A percentile compares a stretch with the other conserved stretches of the same genome.
phyloP scores from a whole-genome alignment of 1,140 invertebrate genomes.

The Pantala flavescens region DNA sequence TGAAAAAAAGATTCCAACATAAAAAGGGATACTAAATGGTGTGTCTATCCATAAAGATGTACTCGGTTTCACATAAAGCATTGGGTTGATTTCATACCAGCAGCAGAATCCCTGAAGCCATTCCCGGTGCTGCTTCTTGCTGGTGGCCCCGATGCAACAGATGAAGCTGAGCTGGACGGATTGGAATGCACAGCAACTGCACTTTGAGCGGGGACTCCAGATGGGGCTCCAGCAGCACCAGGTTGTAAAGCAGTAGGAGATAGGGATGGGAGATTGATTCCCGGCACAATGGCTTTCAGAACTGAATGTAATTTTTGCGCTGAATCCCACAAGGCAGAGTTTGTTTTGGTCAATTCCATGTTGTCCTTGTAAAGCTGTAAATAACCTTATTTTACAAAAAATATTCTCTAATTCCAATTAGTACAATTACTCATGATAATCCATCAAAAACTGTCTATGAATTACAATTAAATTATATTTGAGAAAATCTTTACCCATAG shows the following conservation, averaged over 20 bases:
- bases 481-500: no score
- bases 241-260: slow-evolving; percentile 25
- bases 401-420: neutral
- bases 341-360: slow-evolving; percentile 23
- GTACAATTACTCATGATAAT: no score
- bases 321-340: slow-evolving; percentile 36
- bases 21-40: no score
- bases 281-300: slow-evolving; percentile 33
- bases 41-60: no score
- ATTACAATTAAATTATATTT: no score
- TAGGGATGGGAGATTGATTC: slow-evolving; percentile 39
- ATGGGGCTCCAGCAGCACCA: neutral
- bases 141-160: neutral
- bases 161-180: neutral
- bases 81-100: no score
- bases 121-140: neutral
- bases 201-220: neutral
- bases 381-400: neutral
- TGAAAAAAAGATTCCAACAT: no score
- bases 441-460: no score
- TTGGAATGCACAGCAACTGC: slow-evolving; percentile 21
- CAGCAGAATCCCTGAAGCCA: neutral
- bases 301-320: slow-evolving; percentile 46
- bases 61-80: no score
- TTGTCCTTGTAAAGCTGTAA: slow-evolving; percentile 20